A percentile compares a stretch with the other conserved stretches of the same genome.
Evolutionary conservation across 2,113 vertebrate genomes (phyloP).

Genomic region (Apus apus): DNA sequence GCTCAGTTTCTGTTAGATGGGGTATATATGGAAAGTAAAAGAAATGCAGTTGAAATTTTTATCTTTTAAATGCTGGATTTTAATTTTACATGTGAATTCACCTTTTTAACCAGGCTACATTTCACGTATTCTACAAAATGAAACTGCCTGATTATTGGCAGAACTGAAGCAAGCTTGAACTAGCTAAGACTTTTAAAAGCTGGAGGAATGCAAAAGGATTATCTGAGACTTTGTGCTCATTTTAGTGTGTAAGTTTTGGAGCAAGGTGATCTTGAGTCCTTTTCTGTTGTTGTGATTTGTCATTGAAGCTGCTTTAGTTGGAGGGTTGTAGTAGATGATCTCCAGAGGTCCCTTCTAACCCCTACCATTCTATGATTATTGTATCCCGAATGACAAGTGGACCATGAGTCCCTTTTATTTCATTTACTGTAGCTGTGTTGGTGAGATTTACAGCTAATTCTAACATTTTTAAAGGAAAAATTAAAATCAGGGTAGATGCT

Average conservation of each 20-base stretch:
- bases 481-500: background rate
- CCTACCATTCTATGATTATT: background rate
- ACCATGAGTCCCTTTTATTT: background rate
- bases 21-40: background rate
- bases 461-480: background rate
- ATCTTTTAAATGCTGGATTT: background rate
- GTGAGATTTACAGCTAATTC: background rate
- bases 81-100: background rate
- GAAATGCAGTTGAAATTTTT: background rate
- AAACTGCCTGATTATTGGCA: background rate
- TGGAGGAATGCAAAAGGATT: background rate
- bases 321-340: too few species aligned
- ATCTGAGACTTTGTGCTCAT: background rate
- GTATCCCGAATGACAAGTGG: background rate
- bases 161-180: background rate
- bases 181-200: background rate
- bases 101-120: background rate
- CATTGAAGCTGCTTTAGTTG: too few species aligned
- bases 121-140: background rate
- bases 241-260: background rate
- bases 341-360: too few species aligned
- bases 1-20: background rate
- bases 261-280: background rate
- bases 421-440: background rate
- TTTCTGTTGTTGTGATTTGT: background rate